phyloP scores from a whole-genome alignment of 2,888 invertebrate species.

The Chaitophorus viminalis region DNA sequence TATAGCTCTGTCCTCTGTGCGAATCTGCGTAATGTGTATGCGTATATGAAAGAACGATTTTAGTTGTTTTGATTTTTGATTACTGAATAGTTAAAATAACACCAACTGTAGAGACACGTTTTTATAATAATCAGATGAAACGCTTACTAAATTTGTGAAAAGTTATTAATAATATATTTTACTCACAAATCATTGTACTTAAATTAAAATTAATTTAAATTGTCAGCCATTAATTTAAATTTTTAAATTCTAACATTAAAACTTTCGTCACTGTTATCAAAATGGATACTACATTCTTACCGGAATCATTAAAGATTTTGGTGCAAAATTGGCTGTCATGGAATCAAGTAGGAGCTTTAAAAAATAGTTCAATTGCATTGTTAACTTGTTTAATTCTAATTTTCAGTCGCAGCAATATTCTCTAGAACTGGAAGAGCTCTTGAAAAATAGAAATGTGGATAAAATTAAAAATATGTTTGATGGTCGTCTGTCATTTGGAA shows the following conservation, averaged over 20 bases:
- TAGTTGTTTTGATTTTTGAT: too few species aligned
- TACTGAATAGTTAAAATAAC: too few species aligned
- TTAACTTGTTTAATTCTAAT: not conserved
- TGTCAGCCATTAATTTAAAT: not conserved
- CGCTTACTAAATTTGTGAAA: too few species aligned
- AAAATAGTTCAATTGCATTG: not conserved
- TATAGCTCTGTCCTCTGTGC: too few species aligned
- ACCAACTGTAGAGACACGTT: too few species aligned
- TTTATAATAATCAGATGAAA: too few species aligned
- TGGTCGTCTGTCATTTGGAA: slow-evolving; percentile 83
- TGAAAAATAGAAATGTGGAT: slow-evolving; percentile 26
- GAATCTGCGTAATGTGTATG: too few species aligned
- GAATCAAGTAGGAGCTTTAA: slow-evolving; percentile 50
- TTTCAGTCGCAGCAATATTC: slow-evolving; percentile 46
- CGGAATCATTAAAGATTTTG: slow-evolving; percentile 22
- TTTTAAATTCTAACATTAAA: not conserved
- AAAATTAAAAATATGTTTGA: slow-evolving; percentile 55
- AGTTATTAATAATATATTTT: too few species aligned
- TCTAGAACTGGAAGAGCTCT: slow-evolving; percentile 12
- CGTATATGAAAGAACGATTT: too few species aligned
- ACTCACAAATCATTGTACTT: too few species aligned
- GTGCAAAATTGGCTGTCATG: slow-evolving; percentile 47
- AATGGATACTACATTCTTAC: slow-evolving; percentile 48
- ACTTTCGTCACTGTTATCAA: not conserved
- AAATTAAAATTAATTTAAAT: not conserved